Evolutionary conservation across 2,888 invertebrate species (phyloP).

Genomic region (Drosophila subquinaria): DNA sequence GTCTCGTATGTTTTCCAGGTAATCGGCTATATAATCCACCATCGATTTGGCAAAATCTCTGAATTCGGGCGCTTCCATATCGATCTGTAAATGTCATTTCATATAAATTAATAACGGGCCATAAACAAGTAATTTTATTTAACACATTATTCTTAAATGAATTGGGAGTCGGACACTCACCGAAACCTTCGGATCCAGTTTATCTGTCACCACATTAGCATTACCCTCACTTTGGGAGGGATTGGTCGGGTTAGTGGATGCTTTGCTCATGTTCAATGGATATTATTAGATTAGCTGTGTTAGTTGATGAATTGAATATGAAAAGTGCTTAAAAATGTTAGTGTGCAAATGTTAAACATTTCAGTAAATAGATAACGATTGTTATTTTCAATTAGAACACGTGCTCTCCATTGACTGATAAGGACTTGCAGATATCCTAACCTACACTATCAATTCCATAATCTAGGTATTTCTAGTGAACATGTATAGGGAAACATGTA

Average conservation of each 20-base stretch:
- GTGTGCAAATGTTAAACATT: neutral
- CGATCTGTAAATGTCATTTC: conserved; percentile 76
- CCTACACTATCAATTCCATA: neutral
- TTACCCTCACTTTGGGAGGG: conserved; percentile 52
- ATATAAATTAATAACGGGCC: neutral
- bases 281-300: conserved; percentile 6
- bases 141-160: conserved; percentile 20
- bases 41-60: conserved; percentile 96
- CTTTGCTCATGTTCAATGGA: conserved; percentile 57
- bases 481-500: too few species aligned
- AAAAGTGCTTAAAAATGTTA: conserved; percentile 2
- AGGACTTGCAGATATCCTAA: neutral
- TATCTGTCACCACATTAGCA: conserved; percentile 67
- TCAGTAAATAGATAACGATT: conserved; percentile 5
- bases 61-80: conserved; percentile 93
- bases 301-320: conserved; percentile 13
- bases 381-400: neutral
- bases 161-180: conserved; percentile 62
- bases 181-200: conserved; percentile 81
- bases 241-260: conserved; percentile 33
- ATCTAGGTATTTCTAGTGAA: neutral
- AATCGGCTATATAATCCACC: conserved; percentile 97
- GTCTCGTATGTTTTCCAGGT: conserved; percentile 96
- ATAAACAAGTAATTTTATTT: conserved; percentile 17
- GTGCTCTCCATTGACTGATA: too few species aligned